phyloP scores from a whole-genome alignment of 2,113 vertebrate species.

The Prinia subflava region DNA sequence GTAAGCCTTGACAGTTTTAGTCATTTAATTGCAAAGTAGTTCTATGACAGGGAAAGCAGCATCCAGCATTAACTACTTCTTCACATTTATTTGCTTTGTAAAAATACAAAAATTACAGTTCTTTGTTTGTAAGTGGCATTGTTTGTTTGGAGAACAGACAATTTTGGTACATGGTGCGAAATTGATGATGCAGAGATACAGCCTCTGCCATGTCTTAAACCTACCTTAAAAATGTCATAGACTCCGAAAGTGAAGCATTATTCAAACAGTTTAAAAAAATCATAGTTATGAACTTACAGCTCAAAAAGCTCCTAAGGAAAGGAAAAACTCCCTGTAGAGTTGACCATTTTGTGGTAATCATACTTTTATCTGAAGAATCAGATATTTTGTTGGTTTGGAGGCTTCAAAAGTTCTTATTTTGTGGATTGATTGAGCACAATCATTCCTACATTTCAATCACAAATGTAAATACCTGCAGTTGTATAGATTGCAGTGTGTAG shows the following conservation, averaged over 20 bases:
- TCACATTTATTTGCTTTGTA: neutral
- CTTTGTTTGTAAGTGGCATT: neutral
- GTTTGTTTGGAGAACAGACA: neutral
- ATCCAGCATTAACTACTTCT: neutral
- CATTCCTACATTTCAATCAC: neutral
- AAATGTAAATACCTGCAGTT: neutral
- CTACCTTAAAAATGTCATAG: neutral
- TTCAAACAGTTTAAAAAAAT: neutral
- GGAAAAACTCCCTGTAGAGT: neutral
- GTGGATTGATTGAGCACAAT: neutral
- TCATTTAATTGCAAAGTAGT: neutral
- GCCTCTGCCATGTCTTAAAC: neutral
- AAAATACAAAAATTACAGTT: neutral
- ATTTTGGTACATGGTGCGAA: neutral
- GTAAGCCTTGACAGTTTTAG: neutral
- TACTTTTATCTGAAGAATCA: neutral
- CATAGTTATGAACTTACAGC: neutral
- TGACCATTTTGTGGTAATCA: neutral
- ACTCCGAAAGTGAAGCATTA: neutral
- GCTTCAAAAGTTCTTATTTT: neutral
- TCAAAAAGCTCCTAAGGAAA: neutral
- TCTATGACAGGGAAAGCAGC: neutral
- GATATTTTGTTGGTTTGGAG: neutral
- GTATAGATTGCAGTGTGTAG: neutral
- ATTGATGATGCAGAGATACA: neutral